phyloP scores from a whole-genome alignment of 2,888 invertebrate species.

The Philereme vetulata region DNA sequence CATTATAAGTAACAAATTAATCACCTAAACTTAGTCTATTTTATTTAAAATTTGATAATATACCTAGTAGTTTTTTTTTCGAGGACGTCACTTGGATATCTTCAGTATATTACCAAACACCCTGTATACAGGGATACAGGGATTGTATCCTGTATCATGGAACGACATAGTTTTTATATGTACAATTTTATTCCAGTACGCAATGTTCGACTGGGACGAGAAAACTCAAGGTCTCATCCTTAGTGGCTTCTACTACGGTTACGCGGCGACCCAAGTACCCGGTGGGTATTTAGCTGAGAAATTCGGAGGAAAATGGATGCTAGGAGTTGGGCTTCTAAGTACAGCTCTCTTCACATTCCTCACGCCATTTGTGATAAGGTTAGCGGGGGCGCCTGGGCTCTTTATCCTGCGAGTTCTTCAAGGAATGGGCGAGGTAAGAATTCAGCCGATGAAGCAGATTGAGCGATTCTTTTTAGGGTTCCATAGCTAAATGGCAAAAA shows the following conservation, averaged over 20 bases:
- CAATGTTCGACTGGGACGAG: constrained; percentile 87
- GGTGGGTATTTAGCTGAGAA: constrained; percentile 92
- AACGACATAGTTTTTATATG: too few species aligned
- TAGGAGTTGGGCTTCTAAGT: constrained; percentile 91
- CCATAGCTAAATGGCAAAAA: too few species aligned
- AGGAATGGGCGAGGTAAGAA: constrained; percentile 89
- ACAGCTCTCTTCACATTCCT: constrained; percentile 92
- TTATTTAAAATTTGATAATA: too few species aligned
- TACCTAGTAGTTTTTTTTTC: too few species aligned
- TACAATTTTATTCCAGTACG: constrained; percentile 48
- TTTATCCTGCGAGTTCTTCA: constrained; percentile 86
- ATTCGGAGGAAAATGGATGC: constrained; percentile 93
- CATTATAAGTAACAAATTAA: too few species aligned
- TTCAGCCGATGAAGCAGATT: too few species aligned
- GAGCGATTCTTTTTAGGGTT: too few species aligned
- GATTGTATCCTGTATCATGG: too few species aligned
- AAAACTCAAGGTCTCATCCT: constrained; percentile 89
- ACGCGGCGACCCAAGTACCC: constrained; percentile 92
- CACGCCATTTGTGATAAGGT: constrained; percentile 88
- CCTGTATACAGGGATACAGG: too few species aligned
- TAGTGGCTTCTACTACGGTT: constrained; percentile 93
- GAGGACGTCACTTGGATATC: too few species aligned
- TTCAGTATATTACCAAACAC: too few species aligned
- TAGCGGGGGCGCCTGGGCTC: constrained; percentile 79
- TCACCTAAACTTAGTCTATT: too few species aligned